Evolutionary conservation across 2,797 vertebrate species (phyloP), one percentile per base, ranked within the genome.

Genomic region (Euthynnus affinis): DNA sequence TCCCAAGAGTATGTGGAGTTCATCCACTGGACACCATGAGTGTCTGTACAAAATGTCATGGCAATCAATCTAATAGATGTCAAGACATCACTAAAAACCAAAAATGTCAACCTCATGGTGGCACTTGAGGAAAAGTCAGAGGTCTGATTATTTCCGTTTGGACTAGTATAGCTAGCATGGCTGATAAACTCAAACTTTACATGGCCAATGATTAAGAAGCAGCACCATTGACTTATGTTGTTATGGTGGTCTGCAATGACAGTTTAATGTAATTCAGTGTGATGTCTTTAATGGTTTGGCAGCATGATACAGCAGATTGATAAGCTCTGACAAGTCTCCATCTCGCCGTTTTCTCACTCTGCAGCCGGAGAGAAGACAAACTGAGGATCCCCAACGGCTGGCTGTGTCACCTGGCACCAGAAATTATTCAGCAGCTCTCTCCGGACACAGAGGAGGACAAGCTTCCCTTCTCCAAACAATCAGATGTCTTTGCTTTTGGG

Each of bases 381-480:
- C 94, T 99, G 71, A 94, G 97, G n/a, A 98, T 99, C 91, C 98
- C 98, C 83, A 98, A 96, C 0, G 98, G 98, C 66, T 99, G 98
- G 98, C 93, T 99, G 75, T 99, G 98, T 94, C 97, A 99, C 95
- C 95, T 99, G 74, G 98, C 98, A 2, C 98, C 98, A 0, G 98
- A 99, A 95, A 99, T 99, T 89, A 97, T 99, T 93, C 96, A 96
- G 85, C 98, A 99, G 94, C 96, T 99, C 78, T 99, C 97, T 0
- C 97, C 98, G 0, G 97, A 98, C 89, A 99, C 98, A 0, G 98
- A 99, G 80, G 98, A 99, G 90, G 98, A 99, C 95, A 99, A 99
- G 88, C 96, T 99, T 59, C 98, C 98, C 61, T 99, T 99, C 93
- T 99, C 97, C 92, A 99, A 99, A 92, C 97, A 98, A 94, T 99